Evolutionary conservation across 1,140 invertebrate species (phyloP), one percentile per base, ranked within the genome.

Genomic region (Bombus vancouverensis): DNA sequence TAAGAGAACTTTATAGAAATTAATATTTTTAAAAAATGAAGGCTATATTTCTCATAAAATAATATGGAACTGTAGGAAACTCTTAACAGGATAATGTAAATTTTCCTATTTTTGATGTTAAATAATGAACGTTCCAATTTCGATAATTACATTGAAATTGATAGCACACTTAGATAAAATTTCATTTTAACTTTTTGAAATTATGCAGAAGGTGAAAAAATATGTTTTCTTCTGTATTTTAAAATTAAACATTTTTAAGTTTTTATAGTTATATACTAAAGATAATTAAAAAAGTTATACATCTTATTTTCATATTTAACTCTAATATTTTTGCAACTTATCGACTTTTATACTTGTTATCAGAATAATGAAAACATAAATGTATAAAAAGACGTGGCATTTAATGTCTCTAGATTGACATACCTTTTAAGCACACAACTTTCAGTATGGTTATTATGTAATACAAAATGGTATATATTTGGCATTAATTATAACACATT

Each of bases 291-390:
- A 34, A 68, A 57, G 25, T 81, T 87, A 76, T 62, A 62, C 81
- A 83, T 59, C 59, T 87, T 75, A 90, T 83, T 89, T 87, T 62
- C 18, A 87, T 82, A 85, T 83, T 71, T 72, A 85, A 83, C 28
- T 74, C 62, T 77, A 44, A 80, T 85, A 88, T 88, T 90, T 87
- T 89, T 85, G 70, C 59, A 80, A 70, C n/a, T 78, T 88, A 89
- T 65, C 15, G 39, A 84, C 37, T 87, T 88, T 90, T 90, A 85
- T 90, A 90, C 62, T 44, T 88, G 57, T 77, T 85, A 57, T 70
- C 44, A 66, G 68, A 81, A 78, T 68, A 22, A 76, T 65, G 44
- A n/a, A 42, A 62, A 13, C 59, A 22, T 87, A 70, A 65, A 59
- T 68, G 39, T 81, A 72, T 76, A 68, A 79, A 70, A 65, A 39